Evolutionary conservation across 92 coral and sea anemone species (phyloP).

Genomic region (Pocillopora meandrina): DNA sequence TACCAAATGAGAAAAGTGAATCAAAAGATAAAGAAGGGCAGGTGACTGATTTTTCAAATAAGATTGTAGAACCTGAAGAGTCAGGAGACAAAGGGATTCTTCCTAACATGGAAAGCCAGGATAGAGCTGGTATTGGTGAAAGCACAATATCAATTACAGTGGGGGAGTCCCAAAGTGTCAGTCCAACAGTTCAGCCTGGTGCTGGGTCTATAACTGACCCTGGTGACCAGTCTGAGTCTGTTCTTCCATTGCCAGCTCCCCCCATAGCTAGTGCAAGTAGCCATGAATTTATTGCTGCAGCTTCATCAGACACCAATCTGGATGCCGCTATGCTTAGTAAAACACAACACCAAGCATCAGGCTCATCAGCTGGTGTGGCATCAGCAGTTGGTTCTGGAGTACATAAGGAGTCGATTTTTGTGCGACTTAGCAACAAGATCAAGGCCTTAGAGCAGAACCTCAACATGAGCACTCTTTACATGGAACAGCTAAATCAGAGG

Average conservation of each 20-base stretch:
- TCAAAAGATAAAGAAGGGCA: neutral
- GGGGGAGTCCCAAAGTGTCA: slow-evolving; percentile 18
- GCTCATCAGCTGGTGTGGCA: slow-evolving; percentile 40
- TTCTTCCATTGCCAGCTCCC: slow-evolving; percentile 56
- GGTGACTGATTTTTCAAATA: slow-evolving; percentile 10
- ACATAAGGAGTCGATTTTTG: slow-evolving; percentile 96
- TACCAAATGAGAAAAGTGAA: neutral
- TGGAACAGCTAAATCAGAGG: slow-evolving; percentile 97
- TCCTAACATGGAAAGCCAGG: slow-evolving; percentile 18
- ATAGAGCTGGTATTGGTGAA: neutral
- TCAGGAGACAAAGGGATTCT: neutral
- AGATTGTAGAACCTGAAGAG: neutral
- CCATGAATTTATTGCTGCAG: neutral
- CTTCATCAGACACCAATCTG: slow-evolving; percentile 27
- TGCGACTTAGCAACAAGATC: slow-evolving; percentile 95
- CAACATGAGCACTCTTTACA: slow-evolving; percentile 89
- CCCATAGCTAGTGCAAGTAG: slow-evolving; percentile 31
- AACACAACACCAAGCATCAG: slow-evolving; percentile 49
- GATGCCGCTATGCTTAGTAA: slow-evolving; percentile 43
- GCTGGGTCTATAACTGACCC: neutral
- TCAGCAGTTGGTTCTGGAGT: slow-evolving; percentile 68
- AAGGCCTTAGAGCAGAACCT: slow-evolving; percentile 95
- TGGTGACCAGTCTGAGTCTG: slow-evolving; percentile 45
- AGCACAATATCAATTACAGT: neutral
- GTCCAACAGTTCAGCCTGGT: slow-evolving; percentile 26